A percentile compares a stretch with the other conserved stretches of the same genome.
These are phyloP conservation scores for Tachina fera DNA, from an alignment of 2,888 invertebrate species.

Conservation along the genomic window DNA sequence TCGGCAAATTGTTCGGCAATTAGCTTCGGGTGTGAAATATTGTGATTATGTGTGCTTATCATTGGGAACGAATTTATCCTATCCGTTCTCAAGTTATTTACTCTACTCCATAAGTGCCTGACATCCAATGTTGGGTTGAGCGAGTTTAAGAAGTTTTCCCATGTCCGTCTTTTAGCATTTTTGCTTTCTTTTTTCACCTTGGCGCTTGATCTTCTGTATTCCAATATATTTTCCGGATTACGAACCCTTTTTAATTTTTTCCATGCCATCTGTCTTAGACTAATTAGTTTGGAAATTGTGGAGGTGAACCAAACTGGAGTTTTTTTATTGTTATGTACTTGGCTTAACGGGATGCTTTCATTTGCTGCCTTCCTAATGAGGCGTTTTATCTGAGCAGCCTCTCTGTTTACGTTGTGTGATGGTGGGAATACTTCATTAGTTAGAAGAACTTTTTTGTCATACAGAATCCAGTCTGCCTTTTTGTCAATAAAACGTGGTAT, in stretches of 20 bases:
- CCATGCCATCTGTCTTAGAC: background rate
- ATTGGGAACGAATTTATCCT: background rate
- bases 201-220: conserved; percentile 5
- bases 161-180: conserved; percentile 38
- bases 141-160: conserved; percentile 36
- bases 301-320: conserved; percentile 24
- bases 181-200: no score
- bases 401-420: background rate
- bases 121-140: conserved; percentile 52
- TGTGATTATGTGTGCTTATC: background rate
- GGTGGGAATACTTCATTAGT: no score
- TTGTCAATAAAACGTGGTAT: no score
- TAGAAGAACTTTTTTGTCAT: no score
- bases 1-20: background rate
- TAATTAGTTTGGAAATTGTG: conserved; percentile 10
- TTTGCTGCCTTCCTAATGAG: background rate
- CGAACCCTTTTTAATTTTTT: conserved; percentile 18
- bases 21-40: conserved; percentile 7
- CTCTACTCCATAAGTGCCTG: conserved; percentile 33
- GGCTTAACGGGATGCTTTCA: conserved; percentile 4
- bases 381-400: background rate
- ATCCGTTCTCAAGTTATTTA: conserved; percentile 1
- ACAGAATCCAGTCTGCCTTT: no score
- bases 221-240: background rate
- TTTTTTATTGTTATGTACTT: background rate